These are phyloP conservation scores for Echinops telfairi DNA, from an alignment of 2,113 vertebrate species.

Conservation along the genomic window DNA sequence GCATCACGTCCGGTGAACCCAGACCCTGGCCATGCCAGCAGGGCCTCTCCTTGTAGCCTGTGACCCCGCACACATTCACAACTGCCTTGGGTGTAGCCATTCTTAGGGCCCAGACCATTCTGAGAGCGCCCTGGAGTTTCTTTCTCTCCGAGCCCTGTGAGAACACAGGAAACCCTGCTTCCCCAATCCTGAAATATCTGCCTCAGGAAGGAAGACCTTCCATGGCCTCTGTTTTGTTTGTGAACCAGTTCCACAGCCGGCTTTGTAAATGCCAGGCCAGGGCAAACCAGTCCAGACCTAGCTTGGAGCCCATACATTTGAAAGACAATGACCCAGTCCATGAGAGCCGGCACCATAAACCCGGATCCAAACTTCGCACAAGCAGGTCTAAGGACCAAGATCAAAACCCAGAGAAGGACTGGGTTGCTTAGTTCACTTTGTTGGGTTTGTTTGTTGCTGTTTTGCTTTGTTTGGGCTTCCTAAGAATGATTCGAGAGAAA, in stretches of 20 bases:
- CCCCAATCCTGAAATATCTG: conserved; percentile 90
- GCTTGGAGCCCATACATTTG: conserved; percentile 80
- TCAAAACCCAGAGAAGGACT: background rate
- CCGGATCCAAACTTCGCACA: background rate
- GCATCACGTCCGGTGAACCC: no score
- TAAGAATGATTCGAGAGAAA: conserved; percentile 28
- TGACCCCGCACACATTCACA: conserved; percentile 23
- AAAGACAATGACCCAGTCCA: conserved; percentile 78
- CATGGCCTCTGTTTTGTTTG: conserved; percentile 86
- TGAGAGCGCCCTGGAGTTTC: conserved; percentile 77
- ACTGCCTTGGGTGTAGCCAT: background rate
- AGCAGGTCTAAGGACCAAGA: background rate
- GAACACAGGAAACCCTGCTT: conserved; percentile 89
- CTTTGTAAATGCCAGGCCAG: conserved; percentile 80
- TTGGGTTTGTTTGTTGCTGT: background rate
- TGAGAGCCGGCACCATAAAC: conserved; percentile 49
- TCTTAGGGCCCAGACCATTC: conserved; percentile 70
- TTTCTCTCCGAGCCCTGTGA: conserved; percentile 87
- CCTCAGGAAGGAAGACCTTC: conserved; percentile 89
- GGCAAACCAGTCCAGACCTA: conserved; percentile 81
- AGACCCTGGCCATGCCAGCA: background rate
- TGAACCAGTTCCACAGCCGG: conserved; percentile 76
- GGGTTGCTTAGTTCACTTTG: background rate
- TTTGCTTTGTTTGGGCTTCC: background rate
- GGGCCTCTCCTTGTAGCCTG: background rate